These are phyloP conservation scores for Papilio protenor DNA, from an alignment of 2,888 invertebrate species.

Conservation along the genomic window DNA sequence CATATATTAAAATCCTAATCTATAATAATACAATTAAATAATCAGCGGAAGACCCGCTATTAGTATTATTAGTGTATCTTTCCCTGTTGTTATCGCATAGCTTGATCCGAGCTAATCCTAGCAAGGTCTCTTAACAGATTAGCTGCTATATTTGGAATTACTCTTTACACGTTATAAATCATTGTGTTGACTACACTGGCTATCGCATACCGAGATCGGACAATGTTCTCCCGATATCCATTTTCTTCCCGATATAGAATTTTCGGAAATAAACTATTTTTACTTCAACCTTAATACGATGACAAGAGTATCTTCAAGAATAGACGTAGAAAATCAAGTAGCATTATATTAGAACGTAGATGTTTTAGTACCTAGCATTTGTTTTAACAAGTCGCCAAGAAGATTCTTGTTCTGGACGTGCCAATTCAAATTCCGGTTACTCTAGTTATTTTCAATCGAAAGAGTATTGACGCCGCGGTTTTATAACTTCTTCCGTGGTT, in stretches of 20 bases:
- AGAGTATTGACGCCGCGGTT: not conserved
- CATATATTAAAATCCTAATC: not conserved
- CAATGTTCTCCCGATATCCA: not conserved
- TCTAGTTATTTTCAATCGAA: too few relatives aligned
- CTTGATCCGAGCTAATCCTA: constrained; percentile 49
- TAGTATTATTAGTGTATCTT: constrained; percentile 31
- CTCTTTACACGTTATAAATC: constrained; percentile 50
- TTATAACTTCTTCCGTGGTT: not conserved
- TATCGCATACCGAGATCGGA: not conserved
- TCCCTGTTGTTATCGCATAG: constrained; percentile 50
- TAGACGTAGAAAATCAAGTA: not conserved
- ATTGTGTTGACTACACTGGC: constrained; percentile 45
- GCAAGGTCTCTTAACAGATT: constrained; percentile 50
- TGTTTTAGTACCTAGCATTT: not conserved
- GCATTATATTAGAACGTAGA: not conserved
- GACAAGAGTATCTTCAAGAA: not conserved
- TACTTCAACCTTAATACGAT: not conserved
- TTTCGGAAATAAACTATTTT: too few relatives aligned
- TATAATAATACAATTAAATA: constrained; percentile 25
- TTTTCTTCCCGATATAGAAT: not conserved
- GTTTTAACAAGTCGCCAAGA: not conserved
- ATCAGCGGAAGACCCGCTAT: constrained; percentile 34
- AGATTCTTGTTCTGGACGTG: not conserved
- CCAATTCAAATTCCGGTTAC: not conserved
- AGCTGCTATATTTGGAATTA: constrained; percentile 54